Percentiles rank a stretch among this genome's conserved stretches.
These are phyloP conservation scores for Macroteleia sp. DNA, from an alignment of 2,888 invertebrate genomes.

Conservation along the genomic window DNA sequence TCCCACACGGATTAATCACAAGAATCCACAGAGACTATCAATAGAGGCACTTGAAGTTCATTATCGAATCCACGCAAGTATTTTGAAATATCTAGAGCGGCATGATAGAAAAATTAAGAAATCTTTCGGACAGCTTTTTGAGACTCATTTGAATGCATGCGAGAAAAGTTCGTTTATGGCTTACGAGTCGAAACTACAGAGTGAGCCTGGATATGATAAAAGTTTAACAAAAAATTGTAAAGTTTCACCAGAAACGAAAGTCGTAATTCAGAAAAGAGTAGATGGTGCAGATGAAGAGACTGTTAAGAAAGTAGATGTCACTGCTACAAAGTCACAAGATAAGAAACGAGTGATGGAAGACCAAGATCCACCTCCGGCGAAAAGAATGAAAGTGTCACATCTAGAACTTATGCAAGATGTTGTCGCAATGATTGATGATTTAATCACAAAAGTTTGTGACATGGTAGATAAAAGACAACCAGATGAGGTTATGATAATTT, in stretches of 20 bases:
- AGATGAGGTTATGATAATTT: conserved; percentile 75
- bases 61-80: conserved; percentile 94
- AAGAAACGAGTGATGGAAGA: conserved; percentile 70
- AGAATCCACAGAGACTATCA: conserved; percentile 91
- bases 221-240: conserved; percentile 66
- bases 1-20: conserved; percentile 94
- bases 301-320: not conserved
- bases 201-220: not conserved
- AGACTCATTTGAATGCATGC: conserved; percentile 85
- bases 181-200: conserved; percentile 81
- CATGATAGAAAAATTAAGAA: conserved; percentile 89
- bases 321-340: conserved; percentile 63
- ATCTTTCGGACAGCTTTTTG: conserved; percentile 87
- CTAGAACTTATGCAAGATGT: conserved; percentile 82
- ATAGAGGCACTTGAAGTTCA: conserved; percentile 95
- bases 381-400: conserved; percentile 79
- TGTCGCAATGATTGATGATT: conserved; percentile 78
- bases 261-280: conserved; percentile 62
- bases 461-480: conserved; percentile 64
- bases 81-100: conserved; percentile 92
- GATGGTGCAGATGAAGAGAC: conserved; percentile 70
- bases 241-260: conserved; percentile 66
- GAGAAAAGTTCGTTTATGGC: conserved; percentile 85
- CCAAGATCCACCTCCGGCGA: conserved; percentile 35
- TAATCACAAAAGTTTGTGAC: conserved; percentile 80